Percentiles rank a stretch among this genome's conserved stretches.
Evolutionary conservation across 2,888 invertebrate genomes (phyloP).

Genomic region (Cerceris ruficornis): DNA sequence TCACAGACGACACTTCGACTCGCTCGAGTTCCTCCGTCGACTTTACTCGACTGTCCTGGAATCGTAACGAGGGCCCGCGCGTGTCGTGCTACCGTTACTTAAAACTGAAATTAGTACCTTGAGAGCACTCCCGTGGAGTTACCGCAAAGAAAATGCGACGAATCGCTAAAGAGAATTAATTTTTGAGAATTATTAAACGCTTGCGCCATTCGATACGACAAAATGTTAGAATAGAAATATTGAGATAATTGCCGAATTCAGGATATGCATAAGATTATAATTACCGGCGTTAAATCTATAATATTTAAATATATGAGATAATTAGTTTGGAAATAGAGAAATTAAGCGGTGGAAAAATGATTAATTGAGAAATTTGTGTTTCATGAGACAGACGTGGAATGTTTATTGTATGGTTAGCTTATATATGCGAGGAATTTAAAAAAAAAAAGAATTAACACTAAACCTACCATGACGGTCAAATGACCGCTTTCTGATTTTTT

Average conservation of each 20-base stretch:
- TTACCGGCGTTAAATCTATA: too few relatives aligned
- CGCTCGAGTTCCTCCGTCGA: constrained; percentile 50
- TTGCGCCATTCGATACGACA: not conserved
- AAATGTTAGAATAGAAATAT: too few relatives aligned
- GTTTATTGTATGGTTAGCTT: too few relatives aligned
- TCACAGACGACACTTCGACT: constrained; percentile 58
- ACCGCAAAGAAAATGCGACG: not conserved
- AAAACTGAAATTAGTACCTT: constrained; percentile 50
- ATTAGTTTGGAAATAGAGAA: too few relatives aligned
- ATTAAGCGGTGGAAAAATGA: too few relatives aligned
- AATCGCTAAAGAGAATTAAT: not conserved
- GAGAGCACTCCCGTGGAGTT: constrained; percentile 39
- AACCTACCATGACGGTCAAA: too few relatives aligned
- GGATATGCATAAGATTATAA: not conserved
- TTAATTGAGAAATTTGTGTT: too few relatives aligned
- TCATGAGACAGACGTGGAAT: too few relatives aligned
- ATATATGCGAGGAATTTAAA: too few relatives aligned
- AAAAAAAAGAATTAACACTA: too few relatives aligned
- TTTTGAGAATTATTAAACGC: not conserved
- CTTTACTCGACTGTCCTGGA: constrained; percentile 42
- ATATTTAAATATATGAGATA: too few relatives aligned
- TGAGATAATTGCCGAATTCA: not conserved
- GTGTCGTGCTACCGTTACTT: constrained; percentile 47
- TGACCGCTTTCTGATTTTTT: too few relatives aligned
- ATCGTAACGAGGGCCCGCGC: constrained; percentile 50